Evolutionary conservation across 2,113 vertebrate genomes (phyloP), one percentile per base, ranked within the genome.

Genomic region (Hypomesus transpacificus): DNA sequence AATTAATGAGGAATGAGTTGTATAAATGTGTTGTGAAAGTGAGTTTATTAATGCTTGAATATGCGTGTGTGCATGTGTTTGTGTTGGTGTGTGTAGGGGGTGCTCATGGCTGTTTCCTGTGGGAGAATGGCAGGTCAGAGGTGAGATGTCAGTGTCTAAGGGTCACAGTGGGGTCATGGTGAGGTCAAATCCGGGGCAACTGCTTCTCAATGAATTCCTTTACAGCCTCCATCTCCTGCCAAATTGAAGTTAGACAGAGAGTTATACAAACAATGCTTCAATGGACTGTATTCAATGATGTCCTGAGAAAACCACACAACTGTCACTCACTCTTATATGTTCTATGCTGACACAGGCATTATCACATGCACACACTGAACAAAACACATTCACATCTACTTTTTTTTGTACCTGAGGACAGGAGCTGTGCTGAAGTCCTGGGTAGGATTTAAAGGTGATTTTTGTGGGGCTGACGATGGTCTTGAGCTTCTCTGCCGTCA

Each of bases 151-250:
- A 84, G 90, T 79, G 86, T 87, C 85, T 87, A 67, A 75, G 78
- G 86, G 87, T 84, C 74, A 91, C 90, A 88, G 91, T 91, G 68
- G 85, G 84, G 73, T 84, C 63, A 69, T 76, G 83, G 85, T 85
- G 83, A 76, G 80, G 90, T 95, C 92, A 98, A 91, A 98, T 94
- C 64, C 93, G 94, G 84, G 97, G 97, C 89, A 98, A 88, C 85
- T 96, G 86, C 89, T 95, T 96, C 92, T 97, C 94, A 16, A 99
- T 94, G 90, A 98, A 99, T 74, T 96, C 94, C 92, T 96, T 97
- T 91, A 99, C 95, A 0, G 90, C 92, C 70, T 89, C 87, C 96
- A 99, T 96, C 93, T 98, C 97, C 97, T 99, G 91, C 31, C 85
- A 78, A 52, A 75, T n/a, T 76, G 56, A 74, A 66, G 39, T 46